These are phyloP conservation scores for Drosophila subsilvestris DNA, from an alignment of 2,888 invertebrate species.

Conservation along the genomic window DNA sequence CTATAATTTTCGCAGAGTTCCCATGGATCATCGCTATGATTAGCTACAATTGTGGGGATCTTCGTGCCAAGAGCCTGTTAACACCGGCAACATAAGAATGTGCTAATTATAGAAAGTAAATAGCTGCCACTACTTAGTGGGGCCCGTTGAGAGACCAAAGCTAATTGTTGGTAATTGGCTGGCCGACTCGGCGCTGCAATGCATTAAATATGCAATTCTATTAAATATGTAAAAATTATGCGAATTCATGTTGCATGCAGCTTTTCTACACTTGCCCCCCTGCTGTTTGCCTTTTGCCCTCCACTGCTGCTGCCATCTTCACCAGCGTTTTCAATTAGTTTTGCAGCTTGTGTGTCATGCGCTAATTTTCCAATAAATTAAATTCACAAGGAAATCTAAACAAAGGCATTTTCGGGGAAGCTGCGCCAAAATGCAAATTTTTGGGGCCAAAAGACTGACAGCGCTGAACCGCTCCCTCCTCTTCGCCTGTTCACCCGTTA, in stretches of 20 bases:
- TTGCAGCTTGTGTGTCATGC: slow-evolving; percentile 62
- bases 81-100: slow-evolving; percentile 55
- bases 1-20: slow-evolving; percentile 21
- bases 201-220: slow-evolving; percentile 46
- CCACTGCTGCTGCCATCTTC: slow-evolving; percentile 14
- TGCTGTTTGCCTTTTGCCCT: slow-evolving; percentile 17
- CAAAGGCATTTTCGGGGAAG: slow-evolving; percentile 67
- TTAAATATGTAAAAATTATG: slow-evolving; percentile 62
- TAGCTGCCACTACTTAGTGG: slow-evolving; percentile 41
- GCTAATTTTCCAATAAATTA: slow-evolving; percentile 80
- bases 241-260: slow-evolving; percentile 66
- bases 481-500: neutral
- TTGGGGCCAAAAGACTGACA: slow-evolving; percentile 47
- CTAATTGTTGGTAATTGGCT: slow-evolving; percentile 63
- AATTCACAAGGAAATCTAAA: slow-evolving; percentile 77
- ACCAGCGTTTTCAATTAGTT: slow-evolving; percentile 72
- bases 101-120: slow-evolving; percentile 62
- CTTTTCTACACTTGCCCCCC: slow-evolving; percentile 49
- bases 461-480: neutral
- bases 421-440: slow-evolving; percentile 75
- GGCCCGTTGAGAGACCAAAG: slow-evolving; percentile 34
- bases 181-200: slow-evolving; percentile 28
- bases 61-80: slow-evolving; percentile 58
- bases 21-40: slow-evolving; percentile 34
- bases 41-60: slow-evolving; percentile 20